phyloP scores from a whole-genome alignment of 2,113 vertebrate genomes.

The Myotis lucifugus region DNA sequence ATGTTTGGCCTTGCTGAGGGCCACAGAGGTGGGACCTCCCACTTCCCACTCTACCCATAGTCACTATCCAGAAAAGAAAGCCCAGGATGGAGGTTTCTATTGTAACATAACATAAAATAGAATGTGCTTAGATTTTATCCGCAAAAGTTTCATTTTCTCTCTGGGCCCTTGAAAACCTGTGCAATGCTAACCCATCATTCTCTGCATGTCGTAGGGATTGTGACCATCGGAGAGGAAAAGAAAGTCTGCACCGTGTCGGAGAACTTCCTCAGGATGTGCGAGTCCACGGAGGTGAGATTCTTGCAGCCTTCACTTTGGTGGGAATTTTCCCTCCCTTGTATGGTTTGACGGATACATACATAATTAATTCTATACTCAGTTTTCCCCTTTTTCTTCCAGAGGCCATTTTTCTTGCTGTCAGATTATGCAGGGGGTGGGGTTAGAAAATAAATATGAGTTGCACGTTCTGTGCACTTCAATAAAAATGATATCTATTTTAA shows the following conservation, averaged over 20 bases:
- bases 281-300: conserved; percentile 93
- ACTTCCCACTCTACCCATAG: neutral
- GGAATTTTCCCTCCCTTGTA: conserved; percentile 28
- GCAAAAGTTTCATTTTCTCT: neutral
- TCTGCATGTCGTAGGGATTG: conserved; percentile 89
- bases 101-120: neutral
- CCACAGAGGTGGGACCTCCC: neutral
- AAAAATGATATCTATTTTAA: neutral
- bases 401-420: neutral
- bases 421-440: neutral
- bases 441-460: neutral
- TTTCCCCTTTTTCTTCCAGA: neutral
- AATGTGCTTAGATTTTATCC: neutral
- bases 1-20: neutral
- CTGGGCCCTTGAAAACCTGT: neutral
- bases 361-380: neutral
- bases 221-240: conserved; percentile 94
- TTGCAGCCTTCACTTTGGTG: conserved; percentile 5
- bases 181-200: conserved; percentile 13
- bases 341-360: neutral
- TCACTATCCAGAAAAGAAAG: neutral
- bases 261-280: conserved; percentile 96
- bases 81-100: neutral
- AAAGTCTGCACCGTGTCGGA: conserved; percentile 94
- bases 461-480: neutral